Percentiles rank a stretch among this genome's conserved stretches.
Conservation (phyloP, 2,797 vertebrate genomes). For the Cirrhinus molitorella region DNA sequence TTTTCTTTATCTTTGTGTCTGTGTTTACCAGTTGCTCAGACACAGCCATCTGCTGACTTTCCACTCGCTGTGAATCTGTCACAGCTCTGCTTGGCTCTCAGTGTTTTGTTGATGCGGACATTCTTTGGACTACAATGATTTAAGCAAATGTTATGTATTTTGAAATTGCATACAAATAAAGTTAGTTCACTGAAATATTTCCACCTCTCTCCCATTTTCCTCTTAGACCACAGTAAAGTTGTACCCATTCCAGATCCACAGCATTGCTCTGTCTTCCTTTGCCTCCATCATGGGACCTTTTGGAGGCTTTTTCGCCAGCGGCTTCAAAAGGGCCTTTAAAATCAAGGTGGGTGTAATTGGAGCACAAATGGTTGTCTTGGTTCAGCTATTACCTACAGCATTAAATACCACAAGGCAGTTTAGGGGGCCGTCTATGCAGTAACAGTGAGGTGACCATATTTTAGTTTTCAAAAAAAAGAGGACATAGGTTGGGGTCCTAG, state of each 20-base stretch:
- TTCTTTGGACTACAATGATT: neutral
- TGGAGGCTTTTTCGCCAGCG: constrained; percentile 97
- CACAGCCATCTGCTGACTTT: neutral
- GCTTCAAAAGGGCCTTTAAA: constrained; percentile 98
- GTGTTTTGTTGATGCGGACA: neutral
- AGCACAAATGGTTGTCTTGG: neutral
- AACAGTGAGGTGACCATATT: no score
- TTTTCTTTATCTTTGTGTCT: neutral
- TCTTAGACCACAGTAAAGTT: constrained; percentile 89
- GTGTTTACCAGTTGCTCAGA: neutral
- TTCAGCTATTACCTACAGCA: neutral
- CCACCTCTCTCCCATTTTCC: constrained; percentile 42
- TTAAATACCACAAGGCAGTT: neutral
- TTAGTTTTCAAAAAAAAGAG: no score
- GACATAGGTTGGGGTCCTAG: no score
- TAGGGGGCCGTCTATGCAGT: neutral
- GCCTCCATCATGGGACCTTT: constrained; percentile 97
- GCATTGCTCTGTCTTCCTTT: constrained; percentile 93
- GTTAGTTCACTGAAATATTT: neutral
- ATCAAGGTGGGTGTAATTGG: constrained; percentile 85
- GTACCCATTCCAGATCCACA: constrained; percentile 99
- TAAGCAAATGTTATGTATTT: neutral
- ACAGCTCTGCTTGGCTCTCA: neutral
- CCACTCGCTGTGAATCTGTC: neutral
- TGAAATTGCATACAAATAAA: neutral